A percentile compares a stretch with the other conserved stretches of the same genome.
These are phyloP conservation scores for Zosterops hypoxanthus DNA, from an alignment of 2,113 vertebrate species.

Conservation along the genomic window DNA sequence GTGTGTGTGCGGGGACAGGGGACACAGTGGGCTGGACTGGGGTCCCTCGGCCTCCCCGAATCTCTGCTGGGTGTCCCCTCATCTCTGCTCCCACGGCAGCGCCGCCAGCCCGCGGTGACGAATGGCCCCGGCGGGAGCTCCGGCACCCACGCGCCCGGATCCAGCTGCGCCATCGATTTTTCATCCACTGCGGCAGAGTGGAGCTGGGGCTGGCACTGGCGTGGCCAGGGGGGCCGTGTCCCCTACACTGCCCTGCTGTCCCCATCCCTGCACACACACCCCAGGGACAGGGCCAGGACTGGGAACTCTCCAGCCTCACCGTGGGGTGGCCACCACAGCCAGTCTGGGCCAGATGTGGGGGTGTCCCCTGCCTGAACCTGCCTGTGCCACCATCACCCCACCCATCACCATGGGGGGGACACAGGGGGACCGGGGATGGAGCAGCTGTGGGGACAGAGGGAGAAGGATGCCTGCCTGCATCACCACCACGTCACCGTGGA, in stretches of 20 bases:
- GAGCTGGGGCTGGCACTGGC: neutral
- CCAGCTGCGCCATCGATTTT: conserved; percentile 75
- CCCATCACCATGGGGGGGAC: no score
- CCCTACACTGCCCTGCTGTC: fast-evolving
- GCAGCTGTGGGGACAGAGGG: fast-evolving
- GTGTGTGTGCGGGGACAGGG: neutral
- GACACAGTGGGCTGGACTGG: fast-evolving
- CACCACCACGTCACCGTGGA: neutral
- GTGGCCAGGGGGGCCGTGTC: fast-evolving
- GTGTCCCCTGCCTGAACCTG: no score
- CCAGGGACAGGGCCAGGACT: fast-evolving
- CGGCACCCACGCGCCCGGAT: neutral
- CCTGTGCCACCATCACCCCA: neutral
- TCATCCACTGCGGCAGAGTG: conserved; percentile 65
- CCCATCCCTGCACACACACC: fast-evolving
- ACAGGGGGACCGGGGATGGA: fast-evolving
- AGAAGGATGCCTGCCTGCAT: neutral
- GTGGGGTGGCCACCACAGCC: fast-evolving
- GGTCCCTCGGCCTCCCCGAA: neutral
- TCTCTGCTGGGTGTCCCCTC: fast-evolving
- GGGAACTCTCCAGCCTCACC: fast-evolving
- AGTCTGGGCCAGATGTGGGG: fast-evolving
- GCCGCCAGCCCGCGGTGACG: neutral
- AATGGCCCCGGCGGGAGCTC: conserved; percentile 3
- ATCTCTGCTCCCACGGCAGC: fast-evolving